A percentile compares a stretch with the other conserved stretches of the same genome.
phyloP scores from a whole-genome alignment of 1,140 invertebrate species.

The Brachionus calyciflorus region DNA sequence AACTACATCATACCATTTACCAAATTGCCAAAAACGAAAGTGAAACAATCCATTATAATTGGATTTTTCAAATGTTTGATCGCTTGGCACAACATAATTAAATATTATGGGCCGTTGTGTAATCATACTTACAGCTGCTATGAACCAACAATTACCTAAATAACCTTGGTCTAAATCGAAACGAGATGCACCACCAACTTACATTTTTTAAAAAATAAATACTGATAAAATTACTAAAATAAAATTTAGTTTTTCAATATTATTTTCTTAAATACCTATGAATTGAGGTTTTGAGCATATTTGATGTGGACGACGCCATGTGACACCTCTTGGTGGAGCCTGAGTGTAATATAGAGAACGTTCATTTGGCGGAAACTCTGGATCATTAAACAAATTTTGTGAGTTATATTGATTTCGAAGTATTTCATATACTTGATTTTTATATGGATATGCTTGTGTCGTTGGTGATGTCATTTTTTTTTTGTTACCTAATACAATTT shows the following conservation, averaged over 20 bases:
- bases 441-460: slow-evolving; percentile 44
- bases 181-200: slow-evolving; percentile 35
- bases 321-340: neutral
- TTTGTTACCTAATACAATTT: no score
- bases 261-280: neutral
- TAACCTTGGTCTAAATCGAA: slow-evolving; percentile 53
- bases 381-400: slow-evolving; percentile 38
- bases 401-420: slow-evolving; percentile 14
- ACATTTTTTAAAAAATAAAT: no score
- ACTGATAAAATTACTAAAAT: neutral
- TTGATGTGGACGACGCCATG: slow-evolving; percentile 32
- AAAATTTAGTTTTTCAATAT: neutral
- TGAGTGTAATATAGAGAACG: slow-evolving; percentile 43
- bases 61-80: slow-evolving; percentile 68
- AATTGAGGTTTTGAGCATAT: slow-evolving; percentile 17
- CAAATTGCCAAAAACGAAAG: slow-evolving; percentile 75
- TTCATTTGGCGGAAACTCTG: slow-evolving; percentile 28
- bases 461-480: no score
- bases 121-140: slow-evolving; percentile 69
- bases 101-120: slow-evolving; percentile 69
- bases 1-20: slow-evolving; percentile 73
- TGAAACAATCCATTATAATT: slow-evolving; percentile 62
- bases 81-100: slow-evolving; percentile 68
- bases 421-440: slow-evolving; percentile 42
- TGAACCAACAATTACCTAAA: slow-evolving; percentile 67